phyloP scores from a whole-genome alignment of 2,113 vertebrate genomes.

The Myotis yumanensis region DNA sequence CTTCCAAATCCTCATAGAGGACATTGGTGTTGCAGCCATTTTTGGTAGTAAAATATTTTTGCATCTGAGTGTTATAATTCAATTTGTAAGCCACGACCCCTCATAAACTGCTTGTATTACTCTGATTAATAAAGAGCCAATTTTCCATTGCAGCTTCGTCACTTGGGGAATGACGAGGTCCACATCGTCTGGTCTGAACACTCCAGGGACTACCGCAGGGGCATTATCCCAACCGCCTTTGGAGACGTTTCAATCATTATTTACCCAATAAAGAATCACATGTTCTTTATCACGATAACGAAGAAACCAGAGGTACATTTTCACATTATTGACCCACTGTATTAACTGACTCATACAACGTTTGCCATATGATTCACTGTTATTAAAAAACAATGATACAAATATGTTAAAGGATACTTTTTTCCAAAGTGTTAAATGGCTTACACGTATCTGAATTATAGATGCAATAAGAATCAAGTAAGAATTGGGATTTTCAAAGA shows the following conservation, averaged over 20 bases:
- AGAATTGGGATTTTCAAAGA: accelerated
- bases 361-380: neutral
- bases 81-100: constrained; percentile 80
- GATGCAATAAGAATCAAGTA: neutral
- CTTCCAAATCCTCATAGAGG: constrained; percentile 70
- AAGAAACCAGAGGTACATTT: constrained; percentile 95
- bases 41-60: constrained; percentile 77
- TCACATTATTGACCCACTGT: neutral
- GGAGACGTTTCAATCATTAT: constrained; percentile 98
- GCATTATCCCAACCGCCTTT: constrained; percentile 98
- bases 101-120: constrained; percentile 80
- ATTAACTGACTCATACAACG: neutral
- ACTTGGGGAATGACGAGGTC: constrained; percentile 99
- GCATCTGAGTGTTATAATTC: constrained; percentile 79
- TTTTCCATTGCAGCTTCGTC: constrained; percentile 93
- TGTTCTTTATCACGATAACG: constrained; percentile 96
- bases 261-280: constrained; percentile 98
- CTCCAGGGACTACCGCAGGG: constrained; percentile 95
- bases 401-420: accelerated
- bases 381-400: neutral
- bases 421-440: neutral
- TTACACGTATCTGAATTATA: neutral
- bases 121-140: constrained; percentile 84
- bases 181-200: constrained; percentile 99
- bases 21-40: constrained; percentile 74